Conservation (phyloP, 2,888 invertebrate species). For the Coremacera marginata region DNA sequence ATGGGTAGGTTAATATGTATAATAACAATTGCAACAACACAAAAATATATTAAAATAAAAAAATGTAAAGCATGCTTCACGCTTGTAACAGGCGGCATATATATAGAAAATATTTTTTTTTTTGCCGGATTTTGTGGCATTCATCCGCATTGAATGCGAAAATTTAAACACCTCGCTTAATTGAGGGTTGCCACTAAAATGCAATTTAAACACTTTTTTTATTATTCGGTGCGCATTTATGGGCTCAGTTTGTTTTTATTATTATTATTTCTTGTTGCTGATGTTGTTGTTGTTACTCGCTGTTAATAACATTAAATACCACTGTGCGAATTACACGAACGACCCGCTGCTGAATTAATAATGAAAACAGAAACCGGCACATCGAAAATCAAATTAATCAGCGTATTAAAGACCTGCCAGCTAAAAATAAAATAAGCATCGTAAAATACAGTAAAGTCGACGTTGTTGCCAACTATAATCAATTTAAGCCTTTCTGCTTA, state of each 20-base stretch:
- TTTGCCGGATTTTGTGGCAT: not conserved
- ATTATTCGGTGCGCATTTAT: not conserved
- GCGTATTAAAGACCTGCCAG: not conserved
- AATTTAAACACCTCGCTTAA: slow-evolving; percentile 1
- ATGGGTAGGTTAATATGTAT: not conserved
- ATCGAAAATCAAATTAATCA: not conserved
- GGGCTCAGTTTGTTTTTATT: no score
- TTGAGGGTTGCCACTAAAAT: slow-evolving; percentile 13
- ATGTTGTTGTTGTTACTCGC: not conserved
- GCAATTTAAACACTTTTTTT: slow-evolving; percentile 12
- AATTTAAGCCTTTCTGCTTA: no score
- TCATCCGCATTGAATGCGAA: not conserved
- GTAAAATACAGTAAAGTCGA: no score
- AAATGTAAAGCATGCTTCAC: no score
- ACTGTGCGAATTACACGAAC: not conserved
- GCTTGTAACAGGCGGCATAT: no score
- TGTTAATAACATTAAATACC: not conserved
- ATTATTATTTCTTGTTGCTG: no score
- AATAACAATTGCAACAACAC: not conserved
- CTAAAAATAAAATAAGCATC: no score
- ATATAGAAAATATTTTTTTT: no score
- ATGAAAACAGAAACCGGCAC: not conserved
- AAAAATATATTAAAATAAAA: not conserved
- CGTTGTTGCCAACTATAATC: no score
- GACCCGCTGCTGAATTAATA: not conserved